Evolutionary conservation across 2,888 invertebrate species (phyloP), one percentile per base, ranked within the genome.

Genomic region (Lymantria dispar): DNA sequence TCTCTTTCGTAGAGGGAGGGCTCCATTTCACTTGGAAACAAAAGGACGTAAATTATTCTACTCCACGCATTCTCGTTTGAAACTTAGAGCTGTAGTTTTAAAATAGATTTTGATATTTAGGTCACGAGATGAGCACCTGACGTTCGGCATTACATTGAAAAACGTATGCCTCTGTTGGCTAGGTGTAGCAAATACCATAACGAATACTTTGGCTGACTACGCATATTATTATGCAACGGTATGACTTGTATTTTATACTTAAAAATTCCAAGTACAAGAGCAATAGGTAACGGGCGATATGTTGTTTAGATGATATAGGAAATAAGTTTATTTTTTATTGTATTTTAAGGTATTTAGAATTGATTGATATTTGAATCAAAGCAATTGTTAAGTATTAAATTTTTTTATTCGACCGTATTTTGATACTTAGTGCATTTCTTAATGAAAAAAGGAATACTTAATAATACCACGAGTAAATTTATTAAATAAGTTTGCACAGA

Each of bases 131-230:
- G 88, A 87, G 90, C 91, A 91, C 90, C 91, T 90, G 90, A 89
- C 90, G 87, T 87, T 87, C 82, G 83, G 83, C 88, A 82, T 89
- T 87, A 90, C 87, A 87, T 88, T 78, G 83, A 81, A 85, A 83
- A 88, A 87, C 89, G 85, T 90, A 90, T 89, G 90, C 87, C 83
- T 83, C 80, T 77, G 86, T 87, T 88, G 86, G 87, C 87, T 87
- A 86, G 87, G 87, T 89, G 88, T 85, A 88, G 85, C 88, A 87
- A 90, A 91, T 89, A 86, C 89, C 89, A 87, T 89, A 89, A 88
- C 88, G 90, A 90, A 90, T 89, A 90, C 84, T 91, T 91, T 88
- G 85, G 87, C 83, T 84, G 87, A 87, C 86, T 83, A 83, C 85
- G 83, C 83, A 85, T 79, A 82, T 82, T 88, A 87, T 90, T 90